Conservation (phyloP, 2,113 vertebrate genomes). For the Colistium nudipinnis region DNA sequence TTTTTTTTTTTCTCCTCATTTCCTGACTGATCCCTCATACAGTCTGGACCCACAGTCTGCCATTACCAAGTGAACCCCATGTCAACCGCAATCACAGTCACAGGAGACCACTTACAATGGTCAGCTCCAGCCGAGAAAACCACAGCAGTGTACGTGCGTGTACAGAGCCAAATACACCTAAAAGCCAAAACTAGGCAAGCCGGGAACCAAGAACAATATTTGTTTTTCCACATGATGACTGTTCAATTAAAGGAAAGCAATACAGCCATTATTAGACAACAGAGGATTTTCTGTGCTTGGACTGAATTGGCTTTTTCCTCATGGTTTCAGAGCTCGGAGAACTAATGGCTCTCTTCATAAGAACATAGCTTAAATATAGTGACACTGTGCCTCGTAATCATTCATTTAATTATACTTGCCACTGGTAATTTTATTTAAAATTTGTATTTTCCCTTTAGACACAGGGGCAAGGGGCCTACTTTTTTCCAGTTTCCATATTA, state of each 20-base stretch:
- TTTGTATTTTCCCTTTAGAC: neutral
- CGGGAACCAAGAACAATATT: slow-evolving; percentile 79
- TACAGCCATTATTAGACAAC: slow-evolving; percentile 69
- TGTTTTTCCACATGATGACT: slow-evolving; percentile 75
- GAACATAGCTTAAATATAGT: slow-evolving; percentile 40
- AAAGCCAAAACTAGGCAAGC: slow-evolving; percentile 58
- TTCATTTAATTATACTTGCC: slow-evolving; percentile 32
- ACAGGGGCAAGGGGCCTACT: neutral
- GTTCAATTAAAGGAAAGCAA: slow-evolving; percentile 74
- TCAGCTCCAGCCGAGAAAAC: slow-evolving; percentile 65
- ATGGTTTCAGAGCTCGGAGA: slow-evolving; percentile 51
- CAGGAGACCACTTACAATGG: slow-evolving; percentile 61
- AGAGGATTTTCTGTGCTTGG: slow-evolving; percentile 71
- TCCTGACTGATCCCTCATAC: slow-evolving; percentile 56
- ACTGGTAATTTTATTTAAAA: slow-evolving; percentile 11
- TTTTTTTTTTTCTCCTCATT: slow-evolving; percentile 26
- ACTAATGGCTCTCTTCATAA: slow-evolving; percentile 52
- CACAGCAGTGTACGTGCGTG: slow-evolving; percentile 48
- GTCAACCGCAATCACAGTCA: slow-evolving; percentile 72
- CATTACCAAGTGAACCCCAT: slow-evolving; percentile 60
- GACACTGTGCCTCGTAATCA: slow-evolving; percentile 43
- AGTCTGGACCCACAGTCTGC: slow-evolving; percentile 46
- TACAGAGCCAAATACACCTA: slow-evolving; percentile 34
- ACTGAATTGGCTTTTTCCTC: slow-evolving; percentile 65
- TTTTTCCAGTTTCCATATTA: slow-evolving; percentile 9